Percentiles rank a stretch among this genome's conserved stretches.
Conservation (phyloP, 2,888 invertebrate species). For the Leptura quadrifasciata region DNA sequence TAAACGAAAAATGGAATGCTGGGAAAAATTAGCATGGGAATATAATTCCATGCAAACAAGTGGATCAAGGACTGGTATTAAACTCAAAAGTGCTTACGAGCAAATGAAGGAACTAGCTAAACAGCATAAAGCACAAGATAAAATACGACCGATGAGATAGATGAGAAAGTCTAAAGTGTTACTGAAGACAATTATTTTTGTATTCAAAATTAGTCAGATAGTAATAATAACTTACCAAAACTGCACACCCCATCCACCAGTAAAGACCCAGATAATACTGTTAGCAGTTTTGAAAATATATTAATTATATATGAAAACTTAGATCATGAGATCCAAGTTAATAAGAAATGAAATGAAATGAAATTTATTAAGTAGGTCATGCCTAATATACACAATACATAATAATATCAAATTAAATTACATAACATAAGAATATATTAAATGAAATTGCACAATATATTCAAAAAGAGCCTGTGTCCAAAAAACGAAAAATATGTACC, state of each 20-base stretch:
- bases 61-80: background rate
- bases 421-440: too few relatives aligned
- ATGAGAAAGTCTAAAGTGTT: background rate
- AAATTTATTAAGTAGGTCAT: too few relatives aligned
- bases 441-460: background rate
- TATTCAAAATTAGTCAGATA: conserved; percentile 1
- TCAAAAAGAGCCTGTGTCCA: background rate
- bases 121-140: background rate
- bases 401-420: too few relatives aligned
- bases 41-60: conserved; percentile 1
- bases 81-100: background rate
- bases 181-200: conserved; percentile 1
- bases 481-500: background rate
- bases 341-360: too few relatives aligned
- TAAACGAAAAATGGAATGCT: conserved; percentile 6
- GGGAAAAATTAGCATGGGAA: conserved; percentile 14
- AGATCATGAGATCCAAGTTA: background rate
- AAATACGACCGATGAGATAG: background rate
- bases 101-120: conserved; percentile 10
- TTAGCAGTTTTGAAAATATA: background rate
- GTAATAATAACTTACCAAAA: too few relatives aligned
- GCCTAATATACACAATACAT: too few relatives aligned
- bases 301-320: background rate
- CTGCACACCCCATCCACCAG: background rate
- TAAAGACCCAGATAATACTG: background rate